Evolutionary conservation across 2,113 vertebrate species (phyloP).

Genomic region (Gymnarchus niloticus): DNA sequence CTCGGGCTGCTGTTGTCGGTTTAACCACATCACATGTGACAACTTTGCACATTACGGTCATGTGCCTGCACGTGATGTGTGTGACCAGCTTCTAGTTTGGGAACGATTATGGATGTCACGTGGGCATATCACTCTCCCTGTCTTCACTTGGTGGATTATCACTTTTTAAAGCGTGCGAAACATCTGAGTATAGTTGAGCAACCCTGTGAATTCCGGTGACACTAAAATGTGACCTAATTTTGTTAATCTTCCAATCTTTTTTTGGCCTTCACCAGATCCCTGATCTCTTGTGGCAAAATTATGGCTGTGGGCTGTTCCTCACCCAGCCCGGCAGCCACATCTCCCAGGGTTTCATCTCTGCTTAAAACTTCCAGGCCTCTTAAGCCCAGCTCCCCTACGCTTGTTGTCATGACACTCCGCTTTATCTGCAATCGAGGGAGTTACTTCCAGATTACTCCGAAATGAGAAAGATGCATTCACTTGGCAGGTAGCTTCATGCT

Average conservation of each 20-base stretch:
- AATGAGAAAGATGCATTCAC: no score
- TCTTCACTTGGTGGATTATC: no score
- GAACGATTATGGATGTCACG: not conserved
- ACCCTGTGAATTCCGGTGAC: not conserved
- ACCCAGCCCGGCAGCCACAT: no score
- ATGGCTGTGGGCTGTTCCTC: not conserved
- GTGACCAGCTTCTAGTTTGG: not conserved
- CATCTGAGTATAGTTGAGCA: not conserved
- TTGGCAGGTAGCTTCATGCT: no score
- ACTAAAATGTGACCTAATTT: not conserved
- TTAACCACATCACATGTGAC: not conserved
- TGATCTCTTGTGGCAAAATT: not conserved
- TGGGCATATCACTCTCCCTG: not conserved
- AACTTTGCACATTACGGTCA: not conserved
- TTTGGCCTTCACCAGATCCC: not conserved
- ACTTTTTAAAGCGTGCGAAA: not conserved
- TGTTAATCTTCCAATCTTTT: not conserved
- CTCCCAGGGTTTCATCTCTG: no score
- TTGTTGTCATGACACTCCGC: no score
- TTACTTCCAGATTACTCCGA: no score
- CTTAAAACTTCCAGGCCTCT: no score
- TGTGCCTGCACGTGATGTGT: not conserved
- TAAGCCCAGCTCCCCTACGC: no score
- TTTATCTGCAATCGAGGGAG: no score
- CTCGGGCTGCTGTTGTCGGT: not conserved